Conservation (phyloP, 2,113 vertebrate species). For the Cephalopholis sonnerati region DNA sequence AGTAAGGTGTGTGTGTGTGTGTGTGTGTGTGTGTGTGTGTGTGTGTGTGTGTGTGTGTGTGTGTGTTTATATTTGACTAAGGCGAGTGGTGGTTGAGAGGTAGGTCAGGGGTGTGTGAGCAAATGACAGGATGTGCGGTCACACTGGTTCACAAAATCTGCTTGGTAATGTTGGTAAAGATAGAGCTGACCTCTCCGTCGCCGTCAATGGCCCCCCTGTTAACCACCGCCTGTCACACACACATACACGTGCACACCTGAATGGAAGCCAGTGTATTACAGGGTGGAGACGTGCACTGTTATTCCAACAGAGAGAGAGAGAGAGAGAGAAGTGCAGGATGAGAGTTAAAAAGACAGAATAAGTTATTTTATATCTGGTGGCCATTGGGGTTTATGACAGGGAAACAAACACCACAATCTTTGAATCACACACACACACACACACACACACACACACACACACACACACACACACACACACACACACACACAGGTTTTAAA, state of each 20-base stretch:
- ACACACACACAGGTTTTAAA: neutral
- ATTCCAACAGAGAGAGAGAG: neutral
- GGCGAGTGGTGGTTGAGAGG: constrained; percentile 56
- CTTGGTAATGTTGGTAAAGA: constrained; percentile 80
- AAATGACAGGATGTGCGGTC: constrained; percentile 82
- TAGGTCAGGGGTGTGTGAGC: constrained; percentile 55
- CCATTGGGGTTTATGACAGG: neutral
- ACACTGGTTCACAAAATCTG: constrained; percentile 71
- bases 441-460: neutral
- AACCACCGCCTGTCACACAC: constrained; percentile 40
- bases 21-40: constrained; percentile 13
- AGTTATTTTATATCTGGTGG: constrained; percentile 5
- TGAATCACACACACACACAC: neutral
- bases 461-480: neutral
- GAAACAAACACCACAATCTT: no score
- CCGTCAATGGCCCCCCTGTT: constrained; percentile 70
- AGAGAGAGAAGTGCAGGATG: constrained; percentile 11
- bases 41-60: constrained; percentile 8
- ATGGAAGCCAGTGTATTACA: constrained; percentile 53
- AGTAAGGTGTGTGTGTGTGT: constrained; percentile 2
- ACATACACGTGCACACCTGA: constrained; percentile 38
- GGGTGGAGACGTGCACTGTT: constrained; percentile 38
- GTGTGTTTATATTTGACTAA: constrained; percentile 56
- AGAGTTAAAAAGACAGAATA: neutral
- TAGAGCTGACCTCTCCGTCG: constrained; percentile 75